Conservation (phyloP, 2,888 invertebrate species). For the Tortricodes alternella region DNA sequence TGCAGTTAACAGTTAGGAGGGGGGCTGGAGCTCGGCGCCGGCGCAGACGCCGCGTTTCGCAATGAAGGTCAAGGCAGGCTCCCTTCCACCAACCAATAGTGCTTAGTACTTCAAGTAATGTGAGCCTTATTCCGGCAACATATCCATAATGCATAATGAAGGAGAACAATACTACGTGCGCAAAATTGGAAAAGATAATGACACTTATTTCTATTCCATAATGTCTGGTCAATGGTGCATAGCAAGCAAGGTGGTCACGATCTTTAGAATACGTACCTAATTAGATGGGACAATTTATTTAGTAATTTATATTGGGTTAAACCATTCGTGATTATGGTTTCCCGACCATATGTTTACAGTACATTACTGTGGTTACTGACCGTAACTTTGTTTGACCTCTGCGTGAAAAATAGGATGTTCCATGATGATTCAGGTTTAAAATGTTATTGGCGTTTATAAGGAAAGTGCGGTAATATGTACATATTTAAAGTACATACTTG, state of each 20-base stretch:
- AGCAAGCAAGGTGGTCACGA: constrained; percentile 10
- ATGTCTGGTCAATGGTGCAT: no score
- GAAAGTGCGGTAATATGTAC: no score
- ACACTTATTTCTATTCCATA: neutral
- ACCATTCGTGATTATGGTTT: neutral
- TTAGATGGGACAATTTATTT: neutral
- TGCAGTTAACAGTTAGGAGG: neutral
- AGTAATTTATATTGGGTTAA: neutral
- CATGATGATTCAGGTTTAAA: neutral
- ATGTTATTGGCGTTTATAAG: no score
- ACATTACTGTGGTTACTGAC: neutral
- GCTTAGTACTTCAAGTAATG: constrained; percentile 2
- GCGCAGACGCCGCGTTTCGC: constrained; percentile 39
- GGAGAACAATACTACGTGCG: neutral
- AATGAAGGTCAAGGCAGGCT: constrained; percentile 46
- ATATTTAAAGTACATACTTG: no score
- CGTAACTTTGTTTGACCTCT: neutral
- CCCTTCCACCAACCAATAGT: constrained; percentile 29
- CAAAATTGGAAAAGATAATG: neutral
- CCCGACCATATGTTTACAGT: neutral
- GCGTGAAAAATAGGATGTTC: neutral
- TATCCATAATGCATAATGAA: constrained; percentile 1
- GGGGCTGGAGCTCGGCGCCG: constrained; percentile 30
- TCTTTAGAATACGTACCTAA: neutral
- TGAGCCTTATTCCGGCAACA: neutral